Percentiles rank a stretch among this genome's conserved stretches.
Conservation (phyloP, 2,113 vertebrate genomes). For the Pseudorhombus dupliciocellatus region DNA sequence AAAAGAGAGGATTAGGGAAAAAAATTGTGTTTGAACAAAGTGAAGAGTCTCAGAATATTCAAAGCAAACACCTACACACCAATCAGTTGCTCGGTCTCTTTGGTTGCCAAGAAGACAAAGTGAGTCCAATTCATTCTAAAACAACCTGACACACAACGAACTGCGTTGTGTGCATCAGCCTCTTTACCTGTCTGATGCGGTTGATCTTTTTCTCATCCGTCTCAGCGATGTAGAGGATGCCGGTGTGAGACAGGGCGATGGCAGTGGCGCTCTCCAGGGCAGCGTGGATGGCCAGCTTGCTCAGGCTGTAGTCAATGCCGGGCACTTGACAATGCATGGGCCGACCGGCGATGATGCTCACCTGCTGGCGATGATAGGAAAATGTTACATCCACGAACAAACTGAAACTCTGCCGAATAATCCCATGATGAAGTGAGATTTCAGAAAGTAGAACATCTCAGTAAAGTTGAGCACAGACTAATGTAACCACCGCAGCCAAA, state of each 20-base stretch:
- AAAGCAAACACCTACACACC: constrained; percentile 10
- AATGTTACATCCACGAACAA: background rate
- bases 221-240: constrained; percentile 96
- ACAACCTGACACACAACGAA: constrained; percentile 3
- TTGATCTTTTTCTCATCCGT: constrained; percentile 99
- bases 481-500: constrained; percentile 37
- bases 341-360: constrained; percentile 97
- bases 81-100: constrained; percentile 40
- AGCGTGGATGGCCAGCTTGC: constrained; percentile 96
- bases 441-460: constrained; percentile 11
- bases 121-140: constrained; percentile 13
- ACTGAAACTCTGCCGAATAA: background rate
- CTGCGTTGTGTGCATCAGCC: background rate
- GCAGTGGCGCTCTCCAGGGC: constrained; percentile 97
- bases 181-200: constrained; percentile 83
- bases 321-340: constrained; percentile 99
- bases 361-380: constrained; percentile 78
- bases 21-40: constrained; percentile 19
- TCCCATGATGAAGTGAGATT: constrained; percentile 22
- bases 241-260: constrained; percentile 95
- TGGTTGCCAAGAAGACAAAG: constrained; percentile 11
- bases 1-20: constrained; percentile 25
- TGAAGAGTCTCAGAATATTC: constrained; percentile 19
- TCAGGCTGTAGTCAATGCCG: constrained; percentile 99
- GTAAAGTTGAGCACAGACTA: constrained; percentile 52